Evolutionary conservation across 2,797 vertebrate species (phyloP).

Genomic region (Pyrocephalus nanus): DNA sequence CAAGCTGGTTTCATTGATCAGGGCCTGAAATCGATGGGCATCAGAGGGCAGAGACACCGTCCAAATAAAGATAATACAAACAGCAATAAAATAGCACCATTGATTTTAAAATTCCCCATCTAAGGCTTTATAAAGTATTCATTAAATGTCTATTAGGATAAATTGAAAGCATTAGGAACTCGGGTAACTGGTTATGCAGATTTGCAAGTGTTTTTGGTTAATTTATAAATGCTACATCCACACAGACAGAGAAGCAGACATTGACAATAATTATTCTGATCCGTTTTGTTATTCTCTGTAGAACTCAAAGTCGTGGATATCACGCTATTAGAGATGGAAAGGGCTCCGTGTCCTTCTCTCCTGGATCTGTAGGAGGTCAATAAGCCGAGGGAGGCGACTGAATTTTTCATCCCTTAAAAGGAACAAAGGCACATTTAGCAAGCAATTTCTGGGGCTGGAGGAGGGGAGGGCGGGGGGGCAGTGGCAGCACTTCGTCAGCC

Average conservation of each 20-base stretch:
- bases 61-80: constrained; percentile 71
- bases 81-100: constrained; percentile 74
- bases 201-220: constrained; percentile 66
- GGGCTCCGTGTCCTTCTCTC: neutral
- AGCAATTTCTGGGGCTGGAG: rapidly evolving
- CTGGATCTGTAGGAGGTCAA: neutral
- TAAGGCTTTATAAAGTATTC: constrained; percentile 76
- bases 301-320: neutral
- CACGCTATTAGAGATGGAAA: neutral
- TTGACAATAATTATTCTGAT: neutral
- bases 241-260: neutral
- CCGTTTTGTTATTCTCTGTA: neutral
- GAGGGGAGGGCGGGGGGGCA: neutral
- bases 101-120: constrained; percentile 74
- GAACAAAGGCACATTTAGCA: neutral
- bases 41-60: constrained; percentile 34
- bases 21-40: constrained; percentile 60
- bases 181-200: constrained; percentile 66
- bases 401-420: neutral
- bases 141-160: constrained; percentile 77
- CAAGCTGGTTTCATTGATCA: constrained; percentile 55
- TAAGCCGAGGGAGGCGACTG: neutral
- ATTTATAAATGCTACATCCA: constrained; percentile 50
- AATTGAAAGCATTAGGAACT: constrained; percentile 74
- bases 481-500: neutral